These are phyloP conservation scores for Anthopleura xanthogrammica DNA, from an alignment of 92 coral and sea anemone species.

Conservation along the genomic window DNA sequence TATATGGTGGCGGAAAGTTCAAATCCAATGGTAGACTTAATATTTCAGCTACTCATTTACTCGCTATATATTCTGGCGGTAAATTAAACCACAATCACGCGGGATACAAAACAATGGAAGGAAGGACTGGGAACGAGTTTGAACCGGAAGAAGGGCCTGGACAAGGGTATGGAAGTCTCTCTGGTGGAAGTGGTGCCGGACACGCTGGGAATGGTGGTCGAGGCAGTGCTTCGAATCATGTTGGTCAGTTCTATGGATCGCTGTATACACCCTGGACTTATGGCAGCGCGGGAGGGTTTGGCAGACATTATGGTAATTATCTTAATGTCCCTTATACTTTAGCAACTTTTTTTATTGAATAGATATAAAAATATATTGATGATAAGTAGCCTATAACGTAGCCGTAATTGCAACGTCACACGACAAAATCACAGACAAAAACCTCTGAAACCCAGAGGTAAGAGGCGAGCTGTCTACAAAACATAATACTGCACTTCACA, in stretches of 20 bases:
- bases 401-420: too few species aligned
- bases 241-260: conserved; percentile 65
- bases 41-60: conserved; percentile 49
- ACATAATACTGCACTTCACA: too few species aligned
- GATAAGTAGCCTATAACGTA: too few species aligned
- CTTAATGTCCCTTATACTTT: neutral
- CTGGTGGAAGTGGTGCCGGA: conserved; percentile 61
- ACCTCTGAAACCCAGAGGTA: too few species aligned
- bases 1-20: conserved; percentile 73
- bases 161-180: conserved; percentile 47
- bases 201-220: conserved; percentile 69
- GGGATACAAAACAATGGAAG: conserved; percentile 54
- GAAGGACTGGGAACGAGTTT: conserved; percentile 39
- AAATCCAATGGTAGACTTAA: conserved; percentile 67
- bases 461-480: too few species aligned
- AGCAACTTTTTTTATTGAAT: too few species aligned
- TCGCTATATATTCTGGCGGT: conserved; percentile 72
- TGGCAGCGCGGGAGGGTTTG: conserved; percentile 80
- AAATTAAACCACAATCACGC: conserved; percentile 62
- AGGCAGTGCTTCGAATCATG: conserved; percentile 44
- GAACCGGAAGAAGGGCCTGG: conserved; percentile 58
- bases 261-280: conserved; percentile 62
- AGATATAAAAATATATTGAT: too few species aligned
- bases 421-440: too few species aligned
- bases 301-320: conserved; percentile 59